phyloP scores from a whole-genome alignment of 1,140 invertebrate species.

The Gryllus bimaculatus region DNA sequence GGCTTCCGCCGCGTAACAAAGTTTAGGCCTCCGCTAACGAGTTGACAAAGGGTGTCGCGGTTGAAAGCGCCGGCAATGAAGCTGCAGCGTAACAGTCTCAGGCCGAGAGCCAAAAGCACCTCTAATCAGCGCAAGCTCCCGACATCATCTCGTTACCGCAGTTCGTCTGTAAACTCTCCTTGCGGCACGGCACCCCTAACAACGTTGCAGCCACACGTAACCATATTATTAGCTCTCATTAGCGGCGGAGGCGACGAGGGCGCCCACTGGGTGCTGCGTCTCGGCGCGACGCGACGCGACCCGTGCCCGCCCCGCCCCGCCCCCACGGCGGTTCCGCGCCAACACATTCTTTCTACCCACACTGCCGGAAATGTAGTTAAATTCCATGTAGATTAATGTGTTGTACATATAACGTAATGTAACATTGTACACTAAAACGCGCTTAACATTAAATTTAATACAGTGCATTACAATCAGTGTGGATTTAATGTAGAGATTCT shows the following conservation, averaged over 20 bases:
- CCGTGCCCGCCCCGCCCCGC: no score
- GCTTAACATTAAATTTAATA: no score
- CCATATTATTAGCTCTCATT: constrained; percentile 5
- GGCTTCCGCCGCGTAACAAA: neutral
- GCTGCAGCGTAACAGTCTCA: neutral
- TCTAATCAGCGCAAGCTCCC: constrained; percentile 2
- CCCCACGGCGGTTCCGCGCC: no score
- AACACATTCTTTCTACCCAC: no score
- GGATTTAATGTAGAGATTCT: no score
- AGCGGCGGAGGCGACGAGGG: neutral
- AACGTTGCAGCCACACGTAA: neutral
- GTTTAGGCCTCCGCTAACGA: neutral
- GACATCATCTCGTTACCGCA: neutral
- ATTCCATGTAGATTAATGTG: no score
- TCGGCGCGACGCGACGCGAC: no score
- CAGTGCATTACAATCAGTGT: no score
- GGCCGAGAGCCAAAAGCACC: neutral
- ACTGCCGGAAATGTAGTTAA: no score
- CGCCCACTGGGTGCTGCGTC: no score
- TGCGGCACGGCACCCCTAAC: neutral
- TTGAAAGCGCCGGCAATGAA: neutral
- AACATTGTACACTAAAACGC: no score
- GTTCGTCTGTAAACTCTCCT: neutral
- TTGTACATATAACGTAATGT: no score
- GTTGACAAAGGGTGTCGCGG: neutral